Base-by-base conservation (phyloP, 2,888 invertebrate genomes). In the Pardosa pseudoannulata region DNA sequence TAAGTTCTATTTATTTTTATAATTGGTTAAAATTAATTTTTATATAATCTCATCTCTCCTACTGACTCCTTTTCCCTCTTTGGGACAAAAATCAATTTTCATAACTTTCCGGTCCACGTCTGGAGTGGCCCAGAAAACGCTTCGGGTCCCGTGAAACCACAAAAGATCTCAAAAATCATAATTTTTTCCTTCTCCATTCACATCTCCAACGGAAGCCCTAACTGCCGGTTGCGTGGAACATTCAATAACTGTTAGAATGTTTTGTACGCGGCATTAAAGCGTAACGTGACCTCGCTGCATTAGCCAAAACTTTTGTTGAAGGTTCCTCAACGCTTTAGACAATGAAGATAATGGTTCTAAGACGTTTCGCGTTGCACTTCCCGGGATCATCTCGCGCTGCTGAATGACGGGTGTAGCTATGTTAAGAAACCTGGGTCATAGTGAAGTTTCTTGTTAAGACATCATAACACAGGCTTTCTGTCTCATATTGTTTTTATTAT, bases 211-310 rank as follows among this genome's bases (percentile, higher is more conserved):
- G n/a, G n/a, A n/a, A n/a, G n/a, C n/a, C n/a, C n/a, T n/a, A n/a
- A n/a, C 46, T 16, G 46, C 46, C 9, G 16, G 7, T 39, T 27
- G 74, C 27, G n/a, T 46, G 23, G 50, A 39, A 70, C 50, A 82
- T 82, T 82, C 74, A 82, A 75, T 82, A 75, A 68, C 70, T 71
- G 64, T 82, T 82, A 70, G 41, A 64, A 64, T 41, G 70, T 75
- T 75, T 70, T 75, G 50, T 39, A 64, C 50, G 36, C 27, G n/a
- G 28, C 50, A 32, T 32, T 68, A 56, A 46, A 68, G 19, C 56
- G 46, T 68, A 82, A 75, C 75, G 36, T 76, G 82, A 76, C 71
- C 72, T 65, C 11, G 56, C 56, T 56, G 23, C 56, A 56, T 56
- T 56, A 56, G 9, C 3, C 56, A 23, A 56, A 56, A 56, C 56